Percentiles rank a stretch among this genome's conserved stretches.
These are phyloP conservation scores for Miniopterus natalensis DNA, from an alignment of 2,113 vertebrate species.

Conservation along the genomic window DNA sequence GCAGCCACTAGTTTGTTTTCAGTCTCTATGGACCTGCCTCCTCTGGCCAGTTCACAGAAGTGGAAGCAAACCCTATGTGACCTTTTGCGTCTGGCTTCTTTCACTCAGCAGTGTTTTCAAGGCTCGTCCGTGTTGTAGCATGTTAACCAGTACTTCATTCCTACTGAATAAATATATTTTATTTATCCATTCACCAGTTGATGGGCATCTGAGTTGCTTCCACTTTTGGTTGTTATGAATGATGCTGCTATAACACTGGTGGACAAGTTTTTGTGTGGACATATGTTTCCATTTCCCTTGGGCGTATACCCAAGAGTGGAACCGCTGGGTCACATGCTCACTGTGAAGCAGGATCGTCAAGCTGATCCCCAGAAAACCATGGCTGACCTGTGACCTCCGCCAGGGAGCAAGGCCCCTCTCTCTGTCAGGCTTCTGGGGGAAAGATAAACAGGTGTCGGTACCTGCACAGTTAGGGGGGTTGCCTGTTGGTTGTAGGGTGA, in stretches of 20 bases:
- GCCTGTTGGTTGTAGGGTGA: neutral
- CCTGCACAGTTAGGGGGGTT: neutral
- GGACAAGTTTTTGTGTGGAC: neutral
- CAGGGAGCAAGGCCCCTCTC: neutral
- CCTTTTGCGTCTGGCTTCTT: neutral
- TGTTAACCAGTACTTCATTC: neutral
- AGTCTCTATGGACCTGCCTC: neutral
- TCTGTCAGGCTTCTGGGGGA: neutral
- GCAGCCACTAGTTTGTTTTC: neutral
- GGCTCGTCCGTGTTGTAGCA: neutral
- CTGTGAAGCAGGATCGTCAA: neutral
- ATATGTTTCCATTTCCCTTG: neutral
- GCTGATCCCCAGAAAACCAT: neutral
- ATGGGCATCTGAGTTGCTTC: neutral
- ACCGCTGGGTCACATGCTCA: neutral
- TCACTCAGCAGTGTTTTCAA: neutral
- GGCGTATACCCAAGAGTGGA: neutral
- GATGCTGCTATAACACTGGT: neutral
- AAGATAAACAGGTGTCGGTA: neutral
- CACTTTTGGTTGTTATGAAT: neutral
- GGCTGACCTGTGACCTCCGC: neutral
- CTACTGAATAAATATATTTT: neutral
- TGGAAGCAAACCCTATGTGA: accelerated
- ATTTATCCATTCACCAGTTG: neutral
- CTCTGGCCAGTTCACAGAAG: neutral